phyloP scores from a whole-genome alignment of 2,888 invertebrate genomes.

The Stratiomys singularior region DNA sequence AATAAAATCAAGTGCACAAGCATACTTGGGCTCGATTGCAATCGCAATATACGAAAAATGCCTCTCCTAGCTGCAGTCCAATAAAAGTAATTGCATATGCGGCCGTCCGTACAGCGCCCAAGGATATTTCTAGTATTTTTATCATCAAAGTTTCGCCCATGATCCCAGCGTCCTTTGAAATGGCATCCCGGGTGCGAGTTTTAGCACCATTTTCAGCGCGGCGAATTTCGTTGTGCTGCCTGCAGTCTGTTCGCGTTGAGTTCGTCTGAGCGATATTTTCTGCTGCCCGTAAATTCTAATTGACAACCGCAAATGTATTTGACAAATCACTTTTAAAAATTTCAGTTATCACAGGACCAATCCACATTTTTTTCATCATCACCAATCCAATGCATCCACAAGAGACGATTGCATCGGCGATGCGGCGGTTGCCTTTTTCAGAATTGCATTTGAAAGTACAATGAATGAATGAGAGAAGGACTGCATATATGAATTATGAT shows the following conservation, averaged over 20 bases:
- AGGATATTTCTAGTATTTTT: slow-evolving; percentile 19
- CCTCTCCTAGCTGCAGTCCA: slow-evolving; percentile 40
- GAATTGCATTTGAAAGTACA: background rate
- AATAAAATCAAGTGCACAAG: slow-evolving; percentile 49
- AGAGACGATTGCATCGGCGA: background rate
- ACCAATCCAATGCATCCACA: slow-evolving; percentile 6
- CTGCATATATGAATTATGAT: slow-evolving; percentile 22
- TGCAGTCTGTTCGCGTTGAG: background rate
- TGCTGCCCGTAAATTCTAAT: slow-evolving; percentile 51
- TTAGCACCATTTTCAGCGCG: background rate
- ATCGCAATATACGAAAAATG: slow-evolving; percentile 31
- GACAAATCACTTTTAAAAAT: slow-evolving; percentile 54
- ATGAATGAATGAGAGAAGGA: background rate
- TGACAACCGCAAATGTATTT: slow-evolving; percentile 56
- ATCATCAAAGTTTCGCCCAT: background rate
- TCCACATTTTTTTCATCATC: background rate
- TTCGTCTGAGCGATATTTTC: slow-evolving; percentile 12
- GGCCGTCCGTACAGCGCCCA: background rate
- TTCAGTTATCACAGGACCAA: background rate
- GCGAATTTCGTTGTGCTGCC: background rate
- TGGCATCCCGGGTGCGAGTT: background rate
- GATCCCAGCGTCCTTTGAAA: background rate
- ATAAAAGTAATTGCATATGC: slow-evolving; percentile 25
- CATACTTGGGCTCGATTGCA: slow-evolving; percentile 43
- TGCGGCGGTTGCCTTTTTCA: background rate